Conservation (phyloP, 92 coral and sea anemone species). For the Isaurus tuberculatus region DNA sequence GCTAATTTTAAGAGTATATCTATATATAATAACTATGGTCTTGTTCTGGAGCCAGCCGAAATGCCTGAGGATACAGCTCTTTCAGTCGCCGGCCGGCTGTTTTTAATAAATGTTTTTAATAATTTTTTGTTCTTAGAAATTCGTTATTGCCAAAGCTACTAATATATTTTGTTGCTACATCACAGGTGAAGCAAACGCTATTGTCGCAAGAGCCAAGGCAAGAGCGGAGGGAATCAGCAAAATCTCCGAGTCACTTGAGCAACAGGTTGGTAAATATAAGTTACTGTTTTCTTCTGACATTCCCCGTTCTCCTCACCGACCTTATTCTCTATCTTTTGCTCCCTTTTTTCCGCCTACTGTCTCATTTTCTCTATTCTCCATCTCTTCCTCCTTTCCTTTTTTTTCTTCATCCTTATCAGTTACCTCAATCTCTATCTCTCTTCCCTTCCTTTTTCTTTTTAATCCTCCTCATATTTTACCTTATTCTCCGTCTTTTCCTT, state of each 20-base stretch:
- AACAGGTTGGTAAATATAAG: conserved; percentile 60
- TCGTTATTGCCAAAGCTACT: background rate
- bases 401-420: background rate
- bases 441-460: too few species aligned
- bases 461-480: too few species aligned
- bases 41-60: too few species aligned
- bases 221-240: conserved; percentile 90
- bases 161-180: background rate
- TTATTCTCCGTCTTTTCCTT: too few species aligned
- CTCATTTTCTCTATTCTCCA: background rate
- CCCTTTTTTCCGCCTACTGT: background rate
- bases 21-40: too few species aligned
- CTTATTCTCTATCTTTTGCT: background rate
- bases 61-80: too few species aligned
- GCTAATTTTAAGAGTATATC: too few species aligned
- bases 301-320: background rate
- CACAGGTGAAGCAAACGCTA: conserved; percentile 96
- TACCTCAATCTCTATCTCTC: too few species aligned
- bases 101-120: too few species aligned
- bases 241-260: conserved; percentile 83
- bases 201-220: conserved; percentile 91
- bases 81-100: too few species aligned
- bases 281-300: background rate
- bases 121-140: too few species aligned
- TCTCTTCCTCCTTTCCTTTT: background rate